These are phyloP conservation scores for Leptobrachium ailaonicum DNA, from an alignment of 2,113 vertebrate species.

Conservation along the genomic window DNA sequence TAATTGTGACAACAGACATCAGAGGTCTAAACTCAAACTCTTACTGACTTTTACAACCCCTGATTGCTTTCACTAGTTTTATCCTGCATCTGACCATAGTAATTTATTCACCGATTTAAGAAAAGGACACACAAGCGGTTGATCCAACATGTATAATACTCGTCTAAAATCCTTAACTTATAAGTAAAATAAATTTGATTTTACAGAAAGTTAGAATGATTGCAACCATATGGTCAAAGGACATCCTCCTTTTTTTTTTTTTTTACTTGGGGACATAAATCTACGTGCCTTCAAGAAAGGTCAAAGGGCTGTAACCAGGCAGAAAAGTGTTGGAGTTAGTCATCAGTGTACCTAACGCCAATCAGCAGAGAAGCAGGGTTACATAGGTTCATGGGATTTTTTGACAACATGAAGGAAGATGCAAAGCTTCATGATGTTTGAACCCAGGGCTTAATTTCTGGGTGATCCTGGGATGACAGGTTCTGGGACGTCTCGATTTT, in stretches of 20 bases:
- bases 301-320: background rate
- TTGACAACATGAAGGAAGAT: too few relatives aligned
- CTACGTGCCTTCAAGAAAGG: constrained; percentile 4
- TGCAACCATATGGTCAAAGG: background rate
- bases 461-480: too few relatives aligned
- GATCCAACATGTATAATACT: background rate
- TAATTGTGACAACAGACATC: background rate
- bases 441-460: too few relatives aligned
- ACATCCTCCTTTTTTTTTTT: background rate
- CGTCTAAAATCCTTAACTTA: background rate
- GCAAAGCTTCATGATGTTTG: too few relatives aligned
- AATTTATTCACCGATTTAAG: too few relatives aligned
- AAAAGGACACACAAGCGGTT: too few relatives aligned
- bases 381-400: too few relatives aligned
- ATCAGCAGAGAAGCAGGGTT: background rate
- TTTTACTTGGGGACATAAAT: background rate
- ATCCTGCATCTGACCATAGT: too few relatives aligned
- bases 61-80: too few relatives aligned
- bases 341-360: background rate
- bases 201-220: background rate
- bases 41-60: background rate
- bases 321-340: constrained; percentile 21
- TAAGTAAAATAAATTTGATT: background rate
- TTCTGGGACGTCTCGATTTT: too few relatives aligned
- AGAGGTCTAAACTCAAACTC: background rate